Evolutionary conservation across 2,888 invertebrate genomes (phyloP).

Genomic region (Steinernema hermaphroditum): DNA sequence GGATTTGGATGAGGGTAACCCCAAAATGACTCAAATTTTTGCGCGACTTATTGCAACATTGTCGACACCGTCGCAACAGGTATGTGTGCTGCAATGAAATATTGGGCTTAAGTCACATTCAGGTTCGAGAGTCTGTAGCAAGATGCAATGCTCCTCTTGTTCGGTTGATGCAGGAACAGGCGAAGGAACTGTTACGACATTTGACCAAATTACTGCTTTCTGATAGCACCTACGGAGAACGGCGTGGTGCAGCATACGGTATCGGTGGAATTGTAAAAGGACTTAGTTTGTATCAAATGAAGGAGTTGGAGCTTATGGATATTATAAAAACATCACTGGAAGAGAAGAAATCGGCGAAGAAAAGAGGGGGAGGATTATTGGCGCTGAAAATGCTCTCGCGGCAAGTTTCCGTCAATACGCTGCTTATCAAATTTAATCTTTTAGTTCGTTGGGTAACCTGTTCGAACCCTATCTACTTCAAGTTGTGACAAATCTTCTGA

Average conservation of each 20-base stretch:
- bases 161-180: constrained; percentile 86
- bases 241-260: constrained; percentile 82
- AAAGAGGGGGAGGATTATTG: constrained; percentile 87
- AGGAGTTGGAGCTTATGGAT: constrained; percentile 90
- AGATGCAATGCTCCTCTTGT: constrained; percentile 92
- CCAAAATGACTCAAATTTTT: constrained; percentile 76
- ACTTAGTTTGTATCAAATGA: constrained; percentile 89
- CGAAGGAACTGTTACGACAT: constrained; percentile 83
- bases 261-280: constrained; percentile 92
- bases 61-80: constrained; percentile 93
- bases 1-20: constrained; percentile 85
- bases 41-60: constrained; percentile 84
- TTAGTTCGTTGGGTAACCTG: constrained; percentile 87
- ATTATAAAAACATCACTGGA: constrained; percentile 81
- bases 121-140: constrained; percentile 95
- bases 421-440: too few relatives aligned
- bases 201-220: constrained; percentile 84
- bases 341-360: constrained; percentile 92
- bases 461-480: constrained; percentile 99
- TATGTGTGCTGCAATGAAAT: constrained; percentile 62
- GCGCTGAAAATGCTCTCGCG: constrained; percentile 84
- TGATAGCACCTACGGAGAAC: constrained; percentile 87
- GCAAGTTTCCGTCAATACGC: constrained; percentile 32
- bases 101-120: constrained; percentile 35
- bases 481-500: constrained; percentile 87